phyloP scores from a whole-genome alignment of 1,140 invertebrate genomes.

The Bradynema listronoti region DNA sequence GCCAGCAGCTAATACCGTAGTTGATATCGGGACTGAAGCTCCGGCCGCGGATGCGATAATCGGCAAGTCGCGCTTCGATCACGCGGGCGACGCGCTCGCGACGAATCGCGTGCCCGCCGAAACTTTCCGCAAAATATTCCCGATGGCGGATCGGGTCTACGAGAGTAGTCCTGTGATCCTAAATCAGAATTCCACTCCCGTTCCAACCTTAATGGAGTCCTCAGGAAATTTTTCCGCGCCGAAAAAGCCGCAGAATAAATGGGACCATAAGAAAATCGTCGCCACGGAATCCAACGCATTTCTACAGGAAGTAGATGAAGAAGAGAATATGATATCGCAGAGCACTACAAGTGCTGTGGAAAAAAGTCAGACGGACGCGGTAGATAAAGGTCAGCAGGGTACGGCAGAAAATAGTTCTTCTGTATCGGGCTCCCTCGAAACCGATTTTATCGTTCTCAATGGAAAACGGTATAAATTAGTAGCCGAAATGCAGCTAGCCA shows the following conservation, averaged over 20 bases:
- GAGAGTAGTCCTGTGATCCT: neutral
- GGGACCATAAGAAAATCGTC: constrained; percentile 6
- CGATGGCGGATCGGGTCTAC: constrained; percentile 4
- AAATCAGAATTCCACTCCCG: constrained; percentile 5
- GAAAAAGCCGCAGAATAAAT: neutral
- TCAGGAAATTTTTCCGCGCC: neutral
- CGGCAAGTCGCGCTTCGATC: constrained; percentile 6
- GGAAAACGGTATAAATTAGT: constrained; percentile 24
- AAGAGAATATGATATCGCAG: neutral
- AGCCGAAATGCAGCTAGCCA: constrained; percentile 19
- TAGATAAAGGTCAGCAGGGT: neutral
- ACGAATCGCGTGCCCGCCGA: constrained; percentile 2
- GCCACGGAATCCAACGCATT: constrained; percentile 16
- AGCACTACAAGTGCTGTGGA: neutral
- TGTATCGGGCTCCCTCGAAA: too few species aligned
- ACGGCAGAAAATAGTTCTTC: constrained; percentile 11
- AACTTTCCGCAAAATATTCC: constrained; percentile 8
- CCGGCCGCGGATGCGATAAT: neutral
- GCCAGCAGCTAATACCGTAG: neutral
- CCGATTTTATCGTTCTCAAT: constrained; percentile 27
- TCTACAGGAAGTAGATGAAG: constrained; percentile 12
- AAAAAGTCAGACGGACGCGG: neutral
- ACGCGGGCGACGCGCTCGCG: constrained; percentile 8
- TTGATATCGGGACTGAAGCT: neutral
- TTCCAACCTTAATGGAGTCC: neutral